phyloP scores from a whole-genome alignment of 2,797 vertebrate genomes.

The Clarias platycephalus region DNA sequence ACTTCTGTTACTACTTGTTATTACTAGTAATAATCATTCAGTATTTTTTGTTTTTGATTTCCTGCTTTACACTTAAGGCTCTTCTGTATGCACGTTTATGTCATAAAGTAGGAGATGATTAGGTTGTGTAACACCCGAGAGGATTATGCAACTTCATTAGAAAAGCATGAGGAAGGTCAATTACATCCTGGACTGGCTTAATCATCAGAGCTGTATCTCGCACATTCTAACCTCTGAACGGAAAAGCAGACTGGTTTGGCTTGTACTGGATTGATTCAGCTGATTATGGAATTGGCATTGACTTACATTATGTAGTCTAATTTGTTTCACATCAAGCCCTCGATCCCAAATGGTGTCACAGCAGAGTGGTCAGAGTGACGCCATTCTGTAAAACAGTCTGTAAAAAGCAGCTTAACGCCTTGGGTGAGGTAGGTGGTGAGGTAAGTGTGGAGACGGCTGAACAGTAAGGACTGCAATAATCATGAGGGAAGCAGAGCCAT shows the following conservation, averaged over 20 bases:
- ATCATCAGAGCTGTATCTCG: neutral
- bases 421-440: neutral
- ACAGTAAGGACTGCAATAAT: neutral
- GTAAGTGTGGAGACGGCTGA: conserved; percentile 13
- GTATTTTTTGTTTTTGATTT: neutral
- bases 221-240: neutral
- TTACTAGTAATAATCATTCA: too few relatives aligned
- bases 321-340: neutral
- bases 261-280: neutral
- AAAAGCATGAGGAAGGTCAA: neutral
- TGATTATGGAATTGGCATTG: neutral
- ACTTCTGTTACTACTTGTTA: neutral
- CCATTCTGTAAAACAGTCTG: neutral
- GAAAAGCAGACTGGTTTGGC: neutral
- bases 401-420: neutral
- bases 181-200: conserved; percentile 14
- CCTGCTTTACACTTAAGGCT: neutral
- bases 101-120: neutral
- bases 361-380: neutral
- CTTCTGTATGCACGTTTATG: neutral
- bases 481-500: neutral
- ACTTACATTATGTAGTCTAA: neutral
- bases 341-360: neutral
- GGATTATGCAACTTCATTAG: neutral
- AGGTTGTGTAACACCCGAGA: neutral